Conservation (phyloP, 2,888 invertebrate species). For the Tipula unca region DNA sequence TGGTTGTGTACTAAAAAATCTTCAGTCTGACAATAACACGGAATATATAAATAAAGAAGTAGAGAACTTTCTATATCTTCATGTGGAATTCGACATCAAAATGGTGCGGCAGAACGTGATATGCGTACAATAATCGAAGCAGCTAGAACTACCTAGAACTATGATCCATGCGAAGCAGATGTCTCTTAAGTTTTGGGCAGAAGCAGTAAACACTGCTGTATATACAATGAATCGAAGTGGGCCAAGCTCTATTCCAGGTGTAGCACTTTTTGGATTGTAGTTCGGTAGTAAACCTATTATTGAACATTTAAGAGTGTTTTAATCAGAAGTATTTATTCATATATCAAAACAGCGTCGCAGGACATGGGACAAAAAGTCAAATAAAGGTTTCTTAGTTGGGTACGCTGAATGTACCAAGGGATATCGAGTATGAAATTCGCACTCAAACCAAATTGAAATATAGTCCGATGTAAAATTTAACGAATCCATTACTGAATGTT, state of each 20-base stretch:
- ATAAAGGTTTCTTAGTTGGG: not conserved
- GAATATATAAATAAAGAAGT: constrained; percentile 23
- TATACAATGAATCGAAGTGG: constrained; percentile 32
- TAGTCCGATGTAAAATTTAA: not conserved
- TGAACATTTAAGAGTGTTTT: constrained; percentile 28
- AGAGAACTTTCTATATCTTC: constrained; percentile 19
- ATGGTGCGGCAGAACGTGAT: constrained; percentile 20
- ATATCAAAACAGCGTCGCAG: constrained; percentile 25
- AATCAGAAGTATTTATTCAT: constrained; percentile 26
- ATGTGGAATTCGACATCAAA: constrained; percentile 24
- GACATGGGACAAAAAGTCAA: constrained; percentile 18
- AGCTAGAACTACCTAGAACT: too few relatives aligned
- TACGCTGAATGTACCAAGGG: not conserved
- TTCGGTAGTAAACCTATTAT: constrained; percentile 24
- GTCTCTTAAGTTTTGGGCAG: constrained; percentile 25
- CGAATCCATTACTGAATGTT: not conserved
- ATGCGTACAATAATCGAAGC: too few relatives aligned
- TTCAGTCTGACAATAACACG: not conserved
- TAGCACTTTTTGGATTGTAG: constrained; percentile 28
- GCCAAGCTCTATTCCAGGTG: constrained; percentile 24
- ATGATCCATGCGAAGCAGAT: too few relatives aligned
- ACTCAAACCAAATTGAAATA: not conserved
- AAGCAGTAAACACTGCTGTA: constrained; percentile 34
- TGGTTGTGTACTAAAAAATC: constrained; percentile 18
- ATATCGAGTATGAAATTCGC: not conserved